Percentiles rank a stretch among this genome's conserved stretches.
phyloP scores from a whole-genome alignment of 2,113 vertebrate species.

The Aegotheles bennettii region DNA sequence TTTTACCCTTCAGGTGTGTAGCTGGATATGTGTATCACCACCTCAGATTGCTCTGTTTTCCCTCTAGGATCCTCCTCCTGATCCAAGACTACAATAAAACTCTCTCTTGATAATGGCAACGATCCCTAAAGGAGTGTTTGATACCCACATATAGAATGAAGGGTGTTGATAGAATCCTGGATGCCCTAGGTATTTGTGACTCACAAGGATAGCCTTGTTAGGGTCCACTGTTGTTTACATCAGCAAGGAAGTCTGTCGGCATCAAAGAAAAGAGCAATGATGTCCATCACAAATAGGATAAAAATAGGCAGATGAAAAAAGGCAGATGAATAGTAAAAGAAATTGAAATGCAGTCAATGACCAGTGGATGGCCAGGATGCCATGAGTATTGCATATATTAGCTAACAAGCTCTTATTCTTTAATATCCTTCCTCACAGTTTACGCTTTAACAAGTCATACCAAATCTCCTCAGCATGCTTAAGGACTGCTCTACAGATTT shows the following conservation, averaged over 20 bases:
- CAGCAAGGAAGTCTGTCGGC: background rate
- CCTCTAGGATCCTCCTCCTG: background rate
- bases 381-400: background rate
- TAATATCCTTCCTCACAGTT: background rate
- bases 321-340: background rate
- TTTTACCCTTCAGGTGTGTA: background rate
- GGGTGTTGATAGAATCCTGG: background rate
- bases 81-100: background rate
- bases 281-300: background rate
- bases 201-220: conserved; percentile 1
- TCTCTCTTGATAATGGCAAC: background rate
- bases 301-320: background rate
- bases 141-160: background rate
- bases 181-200: background rate
- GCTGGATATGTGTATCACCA: background rate
- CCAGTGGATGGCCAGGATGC: background rate
- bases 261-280: background rate
- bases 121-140: background rate
- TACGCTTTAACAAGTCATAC: background rate
- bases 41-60: background rate
- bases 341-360: background rate
- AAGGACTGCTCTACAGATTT: background rate
- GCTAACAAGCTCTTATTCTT: background rate
- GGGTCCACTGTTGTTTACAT: background rate
- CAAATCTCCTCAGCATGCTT: background rate